Evolutionary conservation across 1,140 invertebrate genomes (phyloP).

Genomic region (Trichoplusia ni): DNA sequence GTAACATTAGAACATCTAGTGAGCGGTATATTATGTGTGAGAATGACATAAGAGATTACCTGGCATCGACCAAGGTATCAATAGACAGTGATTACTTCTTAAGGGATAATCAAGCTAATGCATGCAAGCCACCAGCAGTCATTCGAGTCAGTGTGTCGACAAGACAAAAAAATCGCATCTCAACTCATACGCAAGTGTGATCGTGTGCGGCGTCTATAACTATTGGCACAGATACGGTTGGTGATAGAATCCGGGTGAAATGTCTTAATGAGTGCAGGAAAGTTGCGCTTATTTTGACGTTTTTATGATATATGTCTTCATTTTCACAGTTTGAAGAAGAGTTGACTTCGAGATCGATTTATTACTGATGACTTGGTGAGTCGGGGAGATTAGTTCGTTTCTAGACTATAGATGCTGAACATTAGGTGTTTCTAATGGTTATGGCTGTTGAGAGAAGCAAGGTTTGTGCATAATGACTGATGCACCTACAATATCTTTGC

Average conservation of each 20-base stretch:
- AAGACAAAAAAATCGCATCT: constrained; percentile 35
- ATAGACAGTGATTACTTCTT: not conserved
- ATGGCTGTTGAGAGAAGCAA: too few relatives aligned
- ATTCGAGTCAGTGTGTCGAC: constrained; percentile 36
- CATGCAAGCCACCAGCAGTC: constrained; percentile 15
- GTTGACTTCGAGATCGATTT: not conserved
- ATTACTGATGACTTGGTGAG: not conserved
- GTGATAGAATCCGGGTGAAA: constrained; percentile 8
- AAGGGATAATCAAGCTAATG: not conserved
- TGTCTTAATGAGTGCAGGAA: constrained; percentile 18
- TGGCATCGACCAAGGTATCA: too few relatives aligned
- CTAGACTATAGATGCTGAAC: too few relatives aligned
- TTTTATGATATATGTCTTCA: not conserved
- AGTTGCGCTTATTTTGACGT: not conserved
- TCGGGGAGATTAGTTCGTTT: too few relatives aligned
- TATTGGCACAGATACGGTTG: constrained; percentile 38
- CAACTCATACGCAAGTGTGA: constrained; percentile 10
- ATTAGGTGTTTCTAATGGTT: too few relatives aligned
- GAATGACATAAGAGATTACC: too few relatives aligned
- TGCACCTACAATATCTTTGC: too few relatives aligned
- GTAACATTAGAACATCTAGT: too few relatives aligned
- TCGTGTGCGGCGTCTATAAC: constrained; percentile 34
- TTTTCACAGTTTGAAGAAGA: constrained; percentile 1
- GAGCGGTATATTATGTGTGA: too few relatives aligned
- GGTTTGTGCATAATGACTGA: too few relatives aligned